A percentile compares a stretch with the other conserved stretches of the same genome.
These are phyloP conservation scores for Pimpla rufipes DNA, from an alignment of 2,888 invertebrate genomes.

Conservation along the genomic window DNA sequence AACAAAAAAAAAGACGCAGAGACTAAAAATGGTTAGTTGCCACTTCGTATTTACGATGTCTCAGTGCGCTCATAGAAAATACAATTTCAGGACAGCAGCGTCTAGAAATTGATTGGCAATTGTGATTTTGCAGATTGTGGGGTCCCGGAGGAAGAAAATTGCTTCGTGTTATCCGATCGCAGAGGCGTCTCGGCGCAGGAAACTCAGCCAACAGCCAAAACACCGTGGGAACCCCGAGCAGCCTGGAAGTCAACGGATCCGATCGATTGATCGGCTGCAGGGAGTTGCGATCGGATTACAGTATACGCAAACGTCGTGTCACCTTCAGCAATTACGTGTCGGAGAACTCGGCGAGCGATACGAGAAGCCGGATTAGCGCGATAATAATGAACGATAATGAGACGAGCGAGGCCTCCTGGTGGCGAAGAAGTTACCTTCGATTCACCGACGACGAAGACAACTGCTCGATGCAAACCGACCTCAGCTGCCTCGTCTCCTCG, in stretches of 20 bases:
- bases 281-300: slow-evolving; percentile 29
- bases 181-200: slow-evolving; percentile 43
- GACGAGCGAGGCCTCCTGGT: slow-evolving; percentile 19
- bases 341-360: slow-evolving; percentile 35
- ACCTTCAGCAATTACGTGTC: slow-evolving; percentile 65
- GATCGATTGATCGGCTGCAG: background rate
- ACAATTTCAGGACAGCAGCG: background rate
- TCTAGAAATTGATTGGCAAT: background rate
- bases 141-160: slow-evolving; percentile 27
- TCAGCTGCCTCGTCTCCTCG: slow-evolving; percentile 54
- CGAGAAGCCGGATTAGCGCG: slow-evolving; percentile 1
- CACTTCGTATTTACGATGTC: background rate
- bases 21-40: too few species aligned
- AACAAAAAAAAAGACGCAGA: too few species aligned
- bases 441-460: slow-evolving; percentile 48
- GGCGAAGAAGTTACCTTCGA: slow-evolving; percentile 41
- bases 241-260: slow-evolving; percentile 38
- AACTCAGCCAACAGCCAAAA: slow-evolving; percentile 27
- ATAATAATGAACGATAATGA: slow-evolving; percentile 38
- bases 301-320: slow-evolving; percentile 56
- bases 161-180: slow-evolving; percentile 47
- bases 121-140: slow-evolving; percentile 38
- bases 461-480: slow-evolving; percentile 40
- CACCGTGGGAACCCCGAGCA: slow-evolving; percentile 6
- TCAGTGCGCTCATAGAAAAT: background rate